Percentiles rank a stretch among this genome's conserved stretches.
phyloP scores from a whole-genome alignment of 1,140 invertebrate genomes.

The Lutraria rhynchaena region DNA sequence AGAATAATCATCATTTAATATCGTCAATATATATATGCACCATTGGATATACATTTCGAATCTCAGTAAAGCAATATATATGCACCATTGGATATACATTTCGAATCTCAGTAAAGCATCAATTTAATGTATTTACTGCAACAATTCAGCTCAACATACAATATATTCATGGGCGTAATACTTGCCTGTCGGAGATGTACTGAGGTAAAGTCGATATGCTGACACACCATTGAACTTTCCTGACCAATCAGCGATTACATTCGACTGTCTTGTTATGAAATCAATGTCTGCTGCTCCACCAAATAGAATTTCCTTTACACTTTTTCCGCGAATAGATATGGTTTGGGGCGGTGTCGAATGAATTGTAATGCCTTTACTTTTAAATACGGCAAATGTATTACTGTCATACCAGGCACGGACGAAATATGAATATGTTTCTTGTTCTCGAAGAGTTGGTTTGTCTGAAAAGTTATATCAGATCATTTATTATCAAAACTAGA shows the following conservation, averaged over 20 bases:
- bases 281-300: background rate
- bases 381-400: constrained; percentile 18
- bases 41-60: no score
- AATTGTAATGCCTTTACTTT: constrained; percentile 12
- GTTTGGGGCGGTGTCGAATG: background rate
- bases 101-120: no score
- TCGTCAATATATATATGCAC: no score
- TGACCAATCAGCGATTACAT: background rate
- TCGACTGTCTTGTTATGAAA: background rate
- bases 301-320: constrained; percentile 5
- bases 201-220: background rate
- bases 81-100: no score
- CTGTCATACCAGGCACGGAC: constrained; percentile 18
- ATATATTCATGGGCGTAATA: no score
- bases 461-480: no score
- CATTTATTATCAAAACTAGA: no score
- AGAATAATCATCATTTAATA: background rate
- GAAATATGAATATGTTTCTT: constrained; percentile 14
- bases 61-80: no score
- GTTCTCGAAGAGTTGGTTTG: no score
- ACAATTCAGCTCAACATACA: no score
- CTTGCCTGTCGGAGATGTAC: constrained; percentile 15
- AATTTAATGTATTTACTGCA: no score
- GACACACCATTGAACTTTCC: constrained; percentile 20
- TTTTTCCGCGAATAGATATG: background rate